Evolutionary conservation across 2,113 vertebrate genomes (phyloP).

Genomic region (Rynchops niger): DNA sequence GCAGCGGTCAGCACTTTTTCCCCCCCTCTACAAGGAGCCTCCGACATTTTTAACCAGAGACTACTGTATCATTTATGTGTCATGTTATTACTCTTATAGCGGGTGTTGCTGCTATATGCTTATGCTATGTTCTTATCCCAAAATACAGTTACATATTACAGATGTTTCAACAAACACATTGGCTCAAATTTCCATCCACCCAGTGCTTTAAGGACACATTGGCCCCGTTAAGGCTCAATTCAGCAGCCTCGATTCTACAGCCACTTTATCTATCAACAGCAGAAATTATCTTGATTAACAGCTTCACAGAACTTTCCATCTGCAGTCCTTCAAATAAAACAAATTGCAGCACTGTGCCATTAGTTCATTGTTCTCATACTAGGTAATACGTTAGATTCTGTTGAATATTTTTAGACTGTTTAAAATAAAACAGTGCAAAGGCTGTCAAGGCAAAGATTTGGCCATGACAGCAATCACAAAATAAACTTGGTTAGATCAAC

Average conservation of each 20-base stretch:
- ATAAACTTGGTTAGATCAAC: slow-evolving; percentile 38
- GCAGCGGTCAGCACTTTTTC: neutral
- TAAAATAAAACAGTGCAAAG: slow-evolving; percentile 44
- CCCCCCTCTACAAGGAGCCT: neutral
- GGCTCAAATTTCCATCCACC: neutral
- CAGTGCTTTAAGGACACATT: neutral
- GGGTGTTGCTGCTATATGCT: neutral
- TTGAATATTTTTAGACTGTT: slow-evolving; percentile 40
- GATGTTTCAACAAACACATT: neutral
- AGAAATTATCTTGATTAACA: neutral
- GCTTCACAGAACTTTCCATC: neutral
- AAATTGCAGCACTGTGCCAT: neutral
- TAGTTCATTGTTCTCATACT: neutral
- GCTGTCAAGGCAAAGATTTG: slow-evolving; percentile 45
- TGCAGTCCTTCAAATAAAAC: neutral
- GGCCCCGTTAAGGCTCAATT: neutral
- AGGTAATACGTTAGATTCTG: neutral
- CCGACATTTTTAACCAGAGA: neutral
- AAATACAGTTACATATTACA: neutral
- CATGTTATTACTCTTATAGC: neutral
- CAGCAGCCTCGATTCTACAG: neutral
- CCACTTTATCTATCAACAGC: neutral
- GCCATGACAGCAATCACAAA: slow-evolving; percentile 17
- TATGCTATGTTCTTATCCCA: neutral
- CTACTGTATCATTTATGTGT: neutral